These are phyloP conservation scores for Petrolisthes manimaculis DNA, from an alignment of 2,888 invertebrate genomes.

Conservation along the genomic window DNA sequence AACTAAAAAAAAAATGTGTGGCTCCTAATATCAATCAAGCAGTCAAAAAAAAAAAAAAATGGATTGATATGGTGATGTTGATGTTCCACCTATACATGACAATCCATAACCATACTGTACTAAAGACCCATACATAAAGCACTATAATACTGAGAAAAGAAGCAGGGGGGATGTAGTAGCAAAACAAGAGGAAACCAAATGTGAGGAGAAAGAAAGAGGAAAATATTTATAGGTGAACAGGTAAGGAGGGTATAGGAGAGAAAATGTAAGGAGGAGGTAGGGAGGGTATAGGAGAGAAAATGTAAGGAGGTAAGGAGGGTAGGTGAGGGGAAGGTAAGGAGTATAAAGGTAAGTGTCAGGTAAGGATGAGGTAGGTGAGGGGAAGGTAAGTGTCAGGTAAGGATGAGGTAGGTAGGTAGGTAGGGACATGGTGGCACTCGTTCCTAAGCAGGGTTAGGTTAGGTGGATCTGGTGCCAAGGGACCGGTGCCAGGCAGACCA, in stretches of 20 bases:
- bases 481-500: constrained; percentile 16
- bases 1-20: background rate
- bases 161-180: background rate
- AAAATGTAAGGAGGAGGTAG: background rate
- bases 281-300: background rate
- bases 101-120: too few relatives aligned
- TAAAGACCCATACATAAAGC: background rate
- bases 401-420: background rate
- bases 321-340: background rate
- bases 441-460: background rate
- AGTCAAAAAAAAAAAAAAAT: background rate
- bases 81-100: too few relatives aligned
- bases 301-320: background rate
- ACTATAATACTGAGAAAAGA: background rate
- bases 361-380: background rate
- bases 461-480: constrained; percentile 1
- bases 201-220: background rate
- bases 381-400: background rate
- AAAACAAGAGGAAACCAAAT: background rate
- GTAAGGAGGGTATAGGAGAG: background rate
- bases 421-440: too few relatives aligned
- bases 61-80: background rate
- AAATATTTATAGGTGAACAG: too few relatives aligned
- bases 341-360: background rate
- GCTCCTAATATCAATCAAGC: background rate